Evolutionary conservation across 2,888 invertebrate genomes (phyloP), one percentile per base, ranked within the genome.

Genomic region (Lepeophtheirus nordmannii): DNA sequence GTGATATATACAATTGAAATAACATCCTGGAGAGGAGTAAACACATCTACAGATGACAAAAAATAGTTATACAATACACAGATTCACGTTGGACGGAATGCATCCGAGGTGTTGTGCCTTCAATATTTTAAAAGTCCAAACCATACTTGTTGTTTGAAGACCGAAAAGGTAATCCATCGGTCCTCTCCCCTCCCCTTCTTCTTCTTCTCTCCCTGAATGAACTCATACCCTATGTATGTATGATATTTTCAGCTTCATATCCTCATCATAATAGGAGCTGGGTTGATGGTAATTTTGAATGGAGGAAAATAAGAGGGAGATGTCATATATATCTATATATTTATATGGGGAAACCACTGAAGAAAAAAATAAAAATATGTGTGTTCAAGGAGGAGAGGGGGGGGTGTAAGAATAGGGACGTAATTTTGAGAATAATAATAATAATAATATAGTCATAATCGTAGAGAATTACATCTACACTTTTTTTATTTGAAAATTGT

Each of bases 391-490:
- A 30, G 30, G 8, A 8, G 53, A 46, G 53, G 17, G 53, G 17
- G 2, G 30, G 30, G 30, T 30, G 30, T 30, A 30, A 30, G 30
- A 30, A 30, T 46, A 46, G 53, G 53, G 53, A 46, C 14, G 17
- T 46, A 17, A 14, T 46, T 17, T 46, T 14, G 2, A 46, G 14
- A 46, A 46, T 17, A 46, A 46, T 46, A 46, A 46, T 41, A 14
- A 41, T n/a, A n/a, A 46, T 46, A 17, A 46, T 46, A 46, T 46
- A 46, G 53, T 46, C 53, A 46, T 46, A 46, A 46, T 46, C 53
- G 53, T 46, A 17, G 53, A 17, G 53, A 46, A 46, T 46, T 46
- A 46, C 53, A 46, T 14, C 17, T 46, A n/a, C 8, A n/a, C 17
- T n/a, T 46, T 46, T n/a, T 14, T 46, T 46, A 46, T 46, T 46